Conservation (phyloP, 2,888 invertebrate genomes). For the Acleris laterana region DNA sequence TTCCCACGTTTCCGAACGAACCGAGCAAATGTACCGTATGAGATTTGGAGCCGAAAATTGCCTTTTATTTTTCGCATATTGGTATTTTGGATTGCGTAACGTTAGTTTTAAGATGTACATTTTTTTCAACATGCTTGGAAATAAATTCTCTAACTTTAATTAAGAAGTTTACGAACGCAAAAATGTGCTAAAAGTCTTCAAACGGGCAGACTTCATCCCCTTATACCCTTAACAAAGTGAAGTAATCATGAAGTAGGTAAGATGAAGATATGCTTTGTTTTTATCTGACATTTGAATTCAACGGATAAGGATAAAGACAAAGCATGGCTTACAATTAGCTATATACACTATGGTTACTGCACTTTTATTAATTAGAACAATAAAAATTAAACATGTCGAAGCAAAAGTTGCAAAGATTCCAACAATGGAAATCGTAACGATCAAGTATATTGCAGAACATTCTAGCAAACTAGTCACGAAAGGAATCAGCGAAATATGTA, state of each 20-base stretch:
- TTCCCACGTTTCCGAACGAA: conserved; percentile 21
- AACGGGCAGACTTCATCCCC: too few species aligned
- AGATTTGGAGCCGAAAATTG: conserved; percentile 34
- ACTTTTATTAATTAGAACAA: too few species aligned
- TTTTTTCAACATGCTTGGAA: too few species aligned
- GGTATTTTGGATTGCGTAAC: conserved; percentile 1
- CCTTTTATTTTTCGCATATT: conserved; percentile 12
- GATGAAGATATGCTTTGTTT: too few species aligned
- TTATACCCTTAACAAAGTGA: too few species aligned
- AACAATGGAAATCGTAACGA: neutral
- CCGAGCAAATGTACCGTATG: conserved; percentile 35
- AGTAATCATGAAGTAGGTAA: too few species aligned
- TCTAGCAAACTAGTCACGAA: neutral
- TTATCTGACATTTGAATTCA: too few species aligned
- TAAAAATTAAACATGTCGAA: neutral
- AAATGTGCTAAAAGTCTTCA: too few species aligned
- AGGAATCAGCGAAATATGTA: conserved; percentile 2
- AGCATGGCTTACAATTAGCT: too few species aligned
- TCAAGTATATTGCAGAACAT: neutral
- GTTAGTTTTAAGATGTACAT: neutral
- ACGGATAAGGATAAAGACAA: too few species aligned
- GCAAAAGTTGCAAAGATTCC: neutral
- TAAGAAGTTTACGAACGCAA: neutral
- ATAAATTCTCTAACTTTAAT: too few species aligned
- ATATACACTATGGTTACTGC: too few species aligned